These are phyloP conservation scores for Geotrypetes seraphini DNA, from an alignment of 2,797 vertebrate species.

Conservation along the genomic window DNA sequence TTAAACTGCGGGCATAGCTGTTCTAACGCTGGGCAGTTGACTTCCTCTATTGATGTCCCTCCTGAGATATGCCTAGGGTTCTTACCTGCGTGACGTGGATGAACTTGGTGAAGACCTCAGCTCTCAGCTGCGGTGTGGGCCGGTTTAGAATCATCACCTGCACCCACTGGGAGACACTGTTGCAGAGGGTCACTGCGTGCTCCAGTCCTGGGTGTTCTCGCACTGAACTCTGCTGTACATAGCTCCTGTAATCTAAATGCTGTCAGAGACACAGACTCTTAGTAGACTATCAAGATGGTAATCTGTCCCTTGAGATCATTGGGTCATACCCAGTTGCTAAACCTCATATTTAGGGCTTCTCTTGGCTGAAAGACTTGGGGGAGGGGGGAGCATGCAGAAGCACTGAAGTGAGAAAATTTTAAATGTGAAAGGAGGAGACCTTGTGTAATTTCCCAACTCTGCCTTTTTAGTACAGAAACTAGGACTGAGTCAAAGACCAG, in stretches of 20 bases:
- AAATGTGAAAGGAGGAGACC: no score
- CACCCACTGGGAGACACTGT: slow-evolving; percentile 88
- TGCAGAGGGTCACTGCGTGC: slow-evolving; percentile 78
- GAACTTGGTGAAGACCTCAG: slow-evolving; percentile 84
- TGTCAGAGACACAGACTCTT: slow-evolving; percentile 10
- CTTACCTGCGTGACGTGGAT: slow-evolving; percentile 80
- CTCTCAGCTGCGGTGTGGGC: slow-evolving; percentile 75
- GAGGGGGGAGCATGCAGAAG: not conserved
- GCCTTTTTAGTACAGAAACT: no score
- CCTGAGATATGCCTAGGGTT: not conserved
- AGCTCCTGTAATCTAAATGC: slow-evolving; percentile 79
- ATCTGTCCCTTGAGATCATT: no score
- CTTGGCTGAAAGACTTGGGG: no score
- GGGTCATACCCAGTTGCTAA: no score
- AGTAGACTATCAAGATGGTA: no score
- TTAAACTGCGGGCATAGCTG: no score
- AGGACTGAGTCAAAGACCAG: no score
- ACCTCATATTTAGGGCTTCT: no score
- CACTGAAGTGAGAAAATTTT: not conserved
- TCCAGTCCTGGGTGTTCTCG: slow-evolving; percentile 71
- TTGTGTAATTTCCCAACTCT: no score
- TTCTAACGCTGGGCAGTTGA: no score
- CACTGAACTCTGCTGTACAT: slow-evolving; percentile 73
- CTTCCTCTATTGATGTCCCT: no score
- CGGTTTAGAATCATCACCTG: slow-evolving; percentile 88